Base-by-base conservation (phyloP, 2,113 vertebrate species). In the Leptocoma aspasia region DNA sequence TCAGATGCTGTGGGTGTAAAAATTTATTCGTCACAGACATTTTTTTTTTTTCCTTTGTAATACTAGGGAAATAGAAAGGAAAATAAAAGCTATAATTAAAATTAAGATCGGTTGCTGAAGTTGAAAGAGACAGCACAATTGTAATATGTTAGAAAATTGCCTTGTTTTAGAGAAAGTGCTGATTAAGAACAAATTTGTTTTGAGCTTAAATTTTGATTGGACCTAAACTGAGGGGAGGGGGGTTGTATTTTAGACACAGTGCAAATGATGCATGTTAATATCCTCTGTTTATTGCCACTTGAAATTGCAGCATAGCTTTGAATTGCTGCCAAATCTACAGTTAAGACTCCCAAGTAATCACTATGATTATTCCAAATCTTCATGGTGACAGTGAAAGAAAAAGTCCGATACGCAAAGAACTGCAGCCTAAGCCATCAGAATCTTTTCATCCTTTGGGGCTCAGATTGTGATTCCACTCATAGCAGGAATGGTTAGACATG, bases 111-210 rank as follows among this genome's bases (percentile, higher is more conserved):
- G 37, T 71, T 96, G 72, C 88, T 71, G 56, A 88, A 78, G 47
- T 72, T 92, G 64, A 82, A 91, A 84, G 71, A 97, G 53, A 52
- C 16, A 31, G 59, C 50, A 30, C 65, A 73, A 59, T 77, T 88
- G 45, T 85, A 92, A 69, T 89, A 61, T 73, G 53, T 82, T 77
- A 86, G 82, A 94, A 94, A 63, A 96, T 78, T 93, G 88, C 68
- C 64, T 65, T 86, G 86, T 73, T 94, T 92, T 81, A 86, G 41
- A 94, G 73, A 95, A 96, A 95, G 59, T 94, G 72, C 95, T 96
- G 94, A 95, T 96, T 97, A 92, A 86, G 93, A 95, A 90, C 64
- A 78, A 92, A 95, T 95, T 86, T 93, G 70, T 96, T 85, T 81
- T 71, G 82, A 93, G 90, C 68, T 96, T 90, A 95, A 75, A 75